Evolutionary conservation across 2,113 vertebrate species (phyloP), one percentile per base, ranked within the genome.

Genomic region (Nycticebus coucang): DNA sequence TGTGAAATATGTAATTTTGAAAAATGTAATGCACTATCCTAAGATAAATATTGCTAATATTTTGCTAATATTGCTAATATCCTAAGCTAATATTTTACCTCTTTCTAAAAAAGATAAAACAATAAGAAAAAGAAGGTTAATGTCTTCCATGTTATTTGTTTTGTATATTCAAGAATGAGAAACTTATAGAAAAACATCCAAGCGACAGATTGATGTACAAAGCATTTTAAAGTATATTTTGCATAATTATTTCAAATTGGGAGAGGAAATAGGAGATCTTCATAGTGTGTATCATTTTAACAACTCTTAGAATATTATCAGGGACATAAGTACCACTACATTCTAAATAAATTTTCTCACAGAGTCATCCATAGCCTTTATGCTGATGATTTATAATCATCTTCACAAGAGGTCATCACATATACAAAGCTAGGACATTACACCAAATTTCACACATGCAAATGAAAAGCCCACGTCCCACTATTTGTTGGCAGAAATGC

Each of bases 181-280:
- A 93, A 72, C 69, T 87, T 87, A 33, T 55, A 77, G 55, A 89
- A 97, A 82, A 83, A 13, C 82, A 95, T 93, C 75, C 64, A 93
- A 91, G 53, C 88, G 66, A 50, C 84, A 96, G 55, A 92, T 92
- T 95, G 55, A 92, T 87, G 30, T 85, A 78, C 60, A 90, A 93
- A 95, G 89, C 62, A 93, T 97, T 94, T 95, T 97, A 85, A 95
- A 96, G 81, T 77, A 69, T 82, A 95, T 96, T 95, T 97, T 95
- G 78, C 95, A 96, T 95, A 96, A 94, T 89, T 97, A 93, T 97
- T 95, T 97, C 95, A 96, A 96, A 91, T 85, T 91, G 53, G 62
- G 50, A 77, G 60, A 80, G 35, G 62, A 86, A 96, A 93, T 95
- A 91, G 64, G 35, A 94, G 28, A 78, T 93, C 75, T 94, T 94